Conservation (phyloP, 2,113 vertebrate genomes). For the Tragelaphus strepsiceros region DNA sequence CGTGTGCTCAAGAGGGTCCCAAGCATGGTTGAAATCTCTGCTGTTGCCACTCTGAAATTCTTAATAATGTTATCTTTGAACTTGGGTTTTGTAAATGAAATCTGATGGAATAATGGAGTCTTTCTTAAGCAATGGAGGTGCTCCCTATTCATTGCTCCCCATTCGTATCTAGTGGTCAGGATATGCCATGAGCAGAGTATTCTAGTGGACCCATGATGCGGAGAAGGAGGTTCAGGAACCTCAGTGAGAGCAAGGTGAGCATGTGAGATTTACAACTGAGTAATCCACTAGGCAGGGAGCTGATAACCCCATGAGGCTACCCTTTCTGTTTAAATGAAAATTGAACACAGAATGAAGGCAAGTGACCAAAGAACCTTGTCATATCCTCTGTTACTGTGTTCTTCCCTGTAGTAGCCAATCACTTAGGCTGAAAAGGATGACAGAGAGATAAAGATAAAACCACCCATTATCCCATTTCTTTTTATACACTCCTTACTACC, state of each 20-base stretch:
- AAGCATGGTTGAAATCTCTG: not conserved
- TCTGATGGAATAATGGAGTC: not conserved
- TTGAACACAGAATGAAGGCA: not conserved
- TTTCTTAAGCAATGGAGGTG: not conserved
- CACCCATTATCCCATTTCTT: not conserved
- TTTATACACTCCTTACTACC: not conserved
- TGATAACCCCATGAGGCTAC: not conserved
- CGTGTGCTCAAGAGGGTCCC: not conserved
- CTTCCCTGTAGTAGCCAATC: not conserved
- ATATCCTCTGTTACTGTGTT: not conserved
- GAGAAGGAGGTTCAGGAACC: not conserved
- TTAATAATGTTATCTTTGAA: not conserved
- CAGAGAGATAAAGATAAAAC: not conserved
- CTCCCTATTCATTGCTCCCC: not conserved
- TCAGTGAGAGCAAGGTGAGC: not conserved
- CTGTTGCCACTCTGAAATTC: not conserved
- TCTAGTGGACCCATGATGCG: fast-evolving
- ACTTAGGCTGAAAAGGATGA: not conserved
- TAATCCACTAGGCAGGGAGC: not conserved
- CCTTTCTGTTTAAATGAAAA: not conserved
- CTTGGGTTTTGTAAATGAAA: not conserved
- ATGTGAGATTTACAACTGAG: fast-evolving
- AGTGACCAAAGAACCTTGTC: not conserved
- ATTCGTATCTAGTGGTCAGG: fast-evolving
- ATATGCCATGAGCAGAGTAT: not conserved